A percentile compares a stretch with the other conserved stretches of the same genome.
Evolutionary conservation across 1,140 invertebrate genomes (phyloP).

Genomic region (Drosophila nannoptera): DNA sequence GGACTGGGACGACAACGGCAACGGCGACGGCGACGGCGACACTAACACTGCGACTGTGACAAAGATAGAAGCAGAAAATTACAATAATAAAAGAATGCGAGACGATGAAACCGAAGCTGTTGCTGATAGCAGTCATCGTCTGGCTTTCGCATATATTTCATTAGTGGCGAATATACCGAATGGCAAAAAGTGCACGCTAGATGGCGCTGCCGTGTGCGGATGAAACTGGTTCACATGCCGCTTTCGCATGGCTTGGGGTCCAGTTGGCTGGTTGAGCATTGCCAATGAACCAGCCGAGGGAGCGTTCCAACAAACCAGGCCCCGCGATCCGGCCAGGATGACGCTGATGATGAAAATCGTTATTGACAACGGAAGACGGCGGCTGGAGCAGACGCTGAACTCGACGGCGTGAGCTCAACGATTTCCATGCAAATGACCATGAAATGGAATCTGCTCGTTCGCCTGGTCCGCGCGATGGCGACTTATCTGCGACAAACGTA

Average conservation of each 20-base stretch:
- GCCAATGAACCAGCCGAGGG: too few relatives aligned
- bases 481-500: constrained; percentile 63
- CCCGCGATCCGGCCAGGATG: constrained; percentile 50
- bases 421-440: constrained; percentile 77
- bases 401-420: constrained; percentile 41
- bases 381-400: constrained; percentile 11
- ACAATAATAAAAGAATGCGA: constrained; percentile 55
- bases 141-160: constrained; percentile 73
- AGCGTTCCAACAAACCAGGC: not conserved
- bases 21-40: not conserved
- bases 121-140: constrained; percentile 61
- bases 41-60: not conserved
- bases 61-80: constrained; percentile 35
- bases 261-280: not conserved
- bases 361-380: constrained; percentile 75
- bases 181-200: constrained; percentile 70
- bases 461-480: constrained; percentile 25
- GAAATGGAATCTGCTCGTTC: constrained; percentile 68
- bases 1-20: constrained; percentile 3
- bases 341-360: constrained; percentile 72
- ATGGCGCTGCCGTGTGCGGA: constrained; percentile 29
- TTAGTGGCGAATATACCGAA: constrained; percentile 53
- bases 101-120: constrained; percentile 57
- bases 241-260: constrained; percentile 46
- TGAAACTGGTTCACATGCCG: constrained; percentile 70